Percentiles rank a stretch among this genome's conserved stretches.
These are phyloP conservation scores for Drosophila yakuba DNA, from an alignment of 1,140 invertebrate species.

Conservation along the genomic window DNA sequence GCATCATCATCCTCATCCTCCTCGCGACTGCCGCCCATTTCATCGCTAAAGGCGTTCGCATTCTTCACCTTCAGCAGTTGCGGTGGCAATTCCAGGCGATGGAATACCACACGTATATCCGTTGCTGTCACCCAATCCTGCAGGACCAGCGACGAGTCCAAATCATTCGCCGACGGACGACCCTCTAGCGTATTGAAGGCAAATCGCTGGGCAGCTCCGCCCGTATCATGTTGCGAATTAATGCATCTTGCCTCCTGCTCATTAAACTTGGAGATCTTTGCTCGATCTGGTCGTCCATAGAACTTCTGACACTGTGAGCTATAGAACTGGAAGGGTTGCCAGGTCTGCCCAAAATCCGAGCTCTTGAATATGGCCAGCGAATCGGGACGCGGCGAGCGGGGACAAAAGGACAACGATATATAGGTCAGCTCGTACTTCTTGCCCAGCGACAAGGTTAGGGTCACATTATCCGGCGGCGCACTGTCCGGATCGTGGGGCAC, in stretches of 20 bases:
- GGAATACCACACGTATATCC: slow-evolving; percentile 97
- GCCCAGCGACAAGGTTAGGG: slow-evolving; percentile 94
- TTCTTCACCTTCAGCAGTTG: slow-evolving; percentile 75
- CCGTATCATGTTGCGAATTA: slow-evolving; percentile 90
- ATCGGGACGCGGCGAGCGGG: slow-evolving; percentile 94
- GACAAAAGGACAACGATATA: slow-evolving; percentile 98
- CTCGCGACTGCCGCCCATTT: slow-evolving; percentile 74
- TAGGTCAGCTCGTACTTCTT: slow-evolving; percentile 99
- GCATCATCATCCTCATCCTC: slow-evolving; percentile 73
- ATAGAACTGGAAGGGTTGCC: slow-evolving; percentile 98
- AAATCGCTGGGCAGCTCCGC: slow-evolving; percentile 89
- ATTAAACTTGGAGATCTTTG: slow-evolving; percentile 96
- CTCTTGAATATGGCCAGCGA: slow-evolving; percentile 99
- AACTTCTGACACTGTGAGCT: slow-evolving; percentile 95
- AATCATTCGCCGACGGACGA: slow-evolving; percentile 96
- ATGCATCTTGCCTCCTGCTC: slow-evolving; percentile 97
- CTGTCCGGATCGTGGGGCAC: slow-evolving; percentile 88
- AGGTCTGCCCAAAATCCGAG: slow-evolving; percentile 96
- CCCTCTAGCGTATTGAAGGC: slow-evolving; percentile 99
- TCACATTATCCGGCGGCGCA: slow-evolving; percentile 95
- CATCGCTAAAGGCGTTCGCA: slow-evolving; percentile 83
- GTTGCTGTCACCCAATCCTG: slow-evolving; percentile 99
- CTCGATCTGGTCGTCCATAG: slow-evolving; percentile 92
- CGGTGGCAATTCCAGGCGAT: slow-evolving; percentile 90
- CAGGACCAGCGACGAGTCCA: slow-evolving; percentile 97